phyloP scores from a whole-genome alignment of 37 sponge, comb jelly and placozoan species.

The Aplysina aerophoba region DNA sequence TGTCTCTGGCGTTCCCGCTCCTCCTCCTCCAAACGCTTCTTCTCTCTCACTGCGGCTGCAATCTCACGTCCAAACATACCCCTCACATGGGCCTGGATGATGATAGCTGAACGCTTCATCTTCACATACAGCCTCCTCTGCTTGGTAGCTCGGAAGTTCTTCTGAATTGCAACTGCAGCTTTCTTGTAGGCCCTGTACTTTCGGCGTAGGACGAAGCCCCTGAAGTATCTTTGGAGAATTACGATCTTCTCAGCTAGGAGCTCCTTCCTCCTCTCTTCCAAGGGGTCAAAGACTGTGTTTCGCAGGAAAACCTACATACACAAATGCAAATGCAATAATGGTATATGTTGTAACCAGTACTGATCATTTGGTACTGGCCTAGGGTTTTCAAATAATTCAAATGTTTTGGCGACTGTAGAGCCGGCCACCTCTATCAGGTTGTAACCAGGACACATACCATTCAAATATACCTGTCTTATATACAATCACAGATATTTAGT shows the following conservation, averaged over 20 bases:
- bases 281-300: constrained; percentile 91
- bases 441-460: no score
- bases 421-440: no score
- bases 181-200: constrained; percentile 41
- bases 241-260: constrained; percentile 76
- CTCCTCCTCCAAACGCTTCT: constrained; percentile 71
- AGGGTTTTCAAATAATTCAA: no score
- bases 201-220: constrained; percentile 61
- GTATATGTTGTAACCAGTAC: no score
- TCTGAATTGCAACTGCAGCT: constrained; percentile 74
- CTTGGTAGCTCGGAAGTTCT: constrained; percentile 68
- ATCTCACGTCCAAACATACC: constrained; percentile 88
- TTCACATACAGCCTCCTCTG: constrained; percentile 66
- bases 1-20: constrained; percentile 58
- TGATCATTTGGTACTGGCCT: no score
- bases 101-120: constrained; percentile 72
- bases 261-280: constrained; percentile 76
- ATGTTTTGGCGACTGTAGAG: no score
- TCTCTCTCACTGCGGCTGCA: constrained; percentile 71
- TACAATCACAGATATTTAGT: no score
- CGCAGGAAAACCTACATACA: constrained; percentile 76
- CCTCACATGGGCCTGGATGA: constrained; percentile 82
- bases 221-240: constrained; percentile 84
- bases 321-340: neutral
- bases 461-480: no score